phyloP scores from a whole-genome alignment of 2,888 invertebrate genomes.

The Eristalis tenax region DNA sequence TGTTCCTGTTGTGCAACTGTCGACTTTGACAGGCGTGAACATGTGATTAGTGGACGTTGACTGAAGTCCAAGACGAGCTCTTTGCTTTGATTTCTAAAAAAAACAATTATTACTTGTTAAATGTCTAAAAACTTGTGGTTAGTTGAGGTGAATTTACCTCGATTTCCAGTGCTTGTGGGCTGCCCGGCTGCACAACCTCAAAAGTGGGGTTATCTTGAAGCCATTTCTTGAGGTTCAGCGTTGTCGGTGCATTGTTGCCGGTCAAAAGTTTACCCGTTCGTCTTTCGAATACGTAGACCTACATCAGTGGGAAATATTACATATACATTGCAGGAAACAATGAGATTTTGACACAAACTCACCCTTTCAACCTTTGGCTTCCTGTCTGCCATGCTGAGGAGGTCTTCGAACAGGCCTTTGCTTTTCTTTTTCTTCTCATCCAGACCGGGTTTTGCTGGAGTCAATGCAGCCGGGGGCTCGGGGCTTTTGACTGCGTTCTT shows the following conservation, averaged over 20 bases:
- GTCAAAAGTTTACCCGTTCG: conserved; percentile 88
- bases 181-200: conserved; percentile 89
- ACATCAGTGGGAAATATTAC: conserved; percentile 10
- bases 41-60: conserved; percentile 32
- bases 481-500: conserved; percentile 74
- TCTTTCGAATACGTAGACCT: conserved; percentile 91
- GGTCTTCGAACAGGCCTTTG: conserved; percentile 80
- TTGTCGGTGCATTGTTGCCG: conserved; percentile 92
- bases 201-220: conserved; percentile 92
- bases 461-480: conserved; percentile 58
- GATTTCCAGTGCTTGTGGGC: conserved; percentile 80
- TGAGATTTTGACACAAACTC: conserved; percentile 38
- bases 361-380: conserved; percentile 79
- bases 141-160: conserved; percentile 74
- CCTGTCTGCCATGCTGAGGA: conserved; percentile 77
- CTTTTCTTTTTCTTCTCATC: conserved; percentile 79
- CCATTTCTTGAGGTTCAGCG: conserved; percentile 90
- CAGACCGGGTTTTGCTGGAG: conserved; percentile 54
- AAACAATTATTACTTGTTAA: background rate
- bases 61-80: conserved; percentile 34
- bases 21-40: conserved; percentile 30
- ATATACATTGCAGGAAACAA: background rate
- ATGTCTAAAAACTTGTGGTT: background rate
- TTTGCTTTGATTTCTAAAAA: conserved; percentile 53
- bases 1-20: conserved; percentile 26